Evolutionary conservation across 2,888 invertebrate genomes (phyloP), one percentile per base, ranked within the genome.

Genomic region (Lacanobia wlatinum): DNA sequence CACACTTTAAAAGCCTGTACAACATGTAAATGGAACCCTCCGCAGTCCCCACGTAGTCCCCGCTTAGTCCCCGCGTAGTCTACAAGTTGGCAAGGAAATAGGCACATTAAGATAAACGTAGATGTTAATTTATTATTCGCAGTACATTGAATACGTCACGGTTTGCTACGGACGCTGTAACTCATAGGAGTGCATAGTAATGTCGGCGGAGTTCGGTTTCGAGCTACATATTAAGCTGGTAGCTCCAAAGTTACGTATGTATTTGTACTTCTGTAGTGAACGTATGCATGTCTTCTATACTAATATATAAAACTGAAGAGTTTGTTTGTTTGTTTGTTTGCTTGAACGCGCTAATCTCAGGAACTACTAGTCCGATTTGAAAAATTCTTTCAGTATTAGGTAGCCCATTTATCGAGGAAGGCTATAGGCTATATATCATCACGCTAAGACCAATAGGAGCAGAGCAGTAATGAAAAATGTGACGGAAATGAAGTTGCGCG

Each of bases 61-160:
- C 48, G 63, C 62, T 66, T 55, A 70, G 66, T 69, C 40, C 40
- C 48, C 48, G 63, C 62, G 69, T 55, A 70, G 66, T 69, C 75
- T 82, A 83, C 85, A 82, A 87, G 84, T 86, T 87, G 84, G 88
- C 89, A 86, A 90, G 92, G 92, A 92, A 92, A 89, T 89, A 86
- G 85, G 83, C 84, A 89, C 94, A 90, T 93, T 93, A 88, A 94
- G 94, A 94, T 94, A 94, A 90, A 89, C 90, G 88, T 87, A 89
- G 85, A 93, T 91, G 92, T 92, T 94, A 94, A 94, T 95, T 93
- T 92, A 92, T 94, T 93, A 94, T 93, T 92, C 90, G 90, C 93
- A 90, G 89, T 81, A 93, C 94, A 94, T 94, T 95, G 91, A 93
- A 88, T 90, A 85, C 87, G 89, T 89, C 90, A 80, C 62, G 69